Evolutionary conservation across 2,888 invertebrate genomes (phyloP).

Genomic region (Aspidiotus destructor): DNA sequence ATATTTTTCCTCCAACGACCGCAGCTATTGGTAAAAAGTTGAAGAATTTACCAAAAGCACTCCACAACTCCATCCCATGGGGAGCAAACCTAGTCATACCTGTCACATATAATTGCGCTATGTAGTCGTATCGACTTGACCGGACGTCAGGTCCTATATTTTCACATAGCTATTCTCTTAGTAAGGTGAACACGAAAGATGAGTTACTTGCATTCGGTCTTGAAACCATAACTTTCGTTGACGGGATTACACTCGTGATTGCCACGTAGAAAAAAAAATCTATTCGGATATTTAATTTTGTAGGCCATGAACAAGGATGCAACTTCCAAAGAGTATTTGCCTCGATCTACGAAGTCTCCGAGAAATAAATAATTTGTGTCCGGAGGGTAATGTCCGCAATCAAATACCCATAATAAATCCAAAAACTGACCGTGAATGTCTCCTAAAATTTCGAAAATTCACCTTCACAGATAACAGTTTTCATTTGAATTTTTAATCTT

Average conservation of each 20-base stretch:
- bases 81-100: slow-evolving; percentile 16
- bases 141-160: no score
- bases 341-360: slow-evolving; percentile 28
- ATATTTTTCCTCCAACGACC: slow-evolving; percentile 28
- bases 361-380: slow-evolving; percentile 25
- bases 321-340: slow-evolving; percentile 25
- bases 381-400: slow-evolving; percentile 27
- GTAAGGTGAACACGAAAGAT: not conserved
- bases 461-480: not conserved
- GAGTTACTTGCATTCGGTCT: slow-evolving; percentile 28
- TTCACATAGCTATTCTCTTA: no score
- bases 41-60: slow-evolving; percentile 18
- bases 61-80: slow-evolving; percentile 14
- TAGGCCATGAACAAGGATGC: slow-evolving; percentile 20
- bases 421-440: slow-evolving; percentile 32
- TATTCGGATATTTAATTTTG: slow-evolving; percentile 28
- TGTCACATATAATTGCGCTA: not conserved
- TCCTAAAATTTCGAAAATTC: slow-evolving; percentile 4
- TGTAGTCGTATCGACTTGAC: no score
- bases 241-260: slow-evolving; percentile 31
- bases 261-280: slow-evolving; percentile 26
- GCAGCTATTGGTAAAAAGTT: slow-evolving; percentile 22
- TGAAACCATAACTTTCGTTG: slow-evolving; percentile 27
- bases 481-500: no score
- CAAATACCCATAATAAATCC: slow-evolving; percentile 27